Percentiles rank a stretch among this genome's conserved stretches.
These are phyloP conservation scores for Ochropleura leucogaster DNA, from an alignment of 2,888 invertebrate species.

Conservation along the genomic window DNA sequence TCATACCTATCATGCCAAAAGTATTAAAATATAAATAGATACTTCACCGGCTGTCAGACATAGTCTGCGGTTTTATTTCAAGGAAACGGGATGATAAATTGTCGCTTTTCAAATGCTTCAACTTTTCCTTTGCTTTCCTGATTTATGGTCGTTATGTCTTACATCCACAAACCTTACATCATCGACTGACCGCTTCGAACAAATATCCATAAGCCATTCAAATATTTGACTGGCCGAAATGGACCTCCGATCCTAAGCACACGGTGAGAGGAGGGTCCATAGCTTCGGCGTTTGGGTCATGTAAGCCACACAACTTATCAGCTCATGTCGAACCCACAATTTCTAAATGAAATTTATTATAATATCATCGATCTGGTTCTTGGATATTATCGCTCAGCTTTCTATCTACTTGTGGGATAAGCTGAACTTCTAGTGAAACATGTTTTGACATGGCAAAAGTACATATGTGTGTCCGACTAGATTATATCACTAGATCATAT, in stretches of 20 bases:
- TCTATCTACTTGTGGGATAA: conserved; percentile 42
- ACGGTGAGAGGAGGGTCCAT: conserved; percentile 21
- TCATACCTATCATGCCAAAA: conserved; percentile 22
- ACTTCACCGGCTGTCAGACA: conserved; percentile 3
- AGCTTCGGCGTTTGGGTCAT: conserved; percentile 18
- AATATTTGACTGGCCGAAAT: conserved; percentile 43
- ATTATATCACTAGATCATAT: conserved; percentile 9
- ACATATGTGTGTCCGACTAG: conserved; percentile 24
- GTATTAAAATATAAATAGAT: conserved; percentile 25
- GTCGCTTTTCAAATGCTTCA: conserved; percentile 17
- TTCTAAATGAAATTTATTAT: conserved; percentile 40
- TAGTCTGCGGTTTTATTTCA: conserved; percentile 11
- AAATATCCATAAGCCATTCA: conserved; percentile 33
- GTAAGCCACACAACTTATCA: conserved; percentile 3
- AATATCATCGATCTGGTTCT: conserved; percentile 32
- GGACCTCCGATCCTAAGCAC: conserved; percentile 41
- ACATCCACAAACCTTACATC: conserved; percentile 23
- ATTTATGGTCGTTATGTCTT: conserved; percentile 15
- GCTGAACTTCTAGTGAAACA: conserved; percentile 42
- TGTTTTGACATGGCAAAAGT: conserved; percentile 37
- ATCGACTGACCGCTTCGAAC: conserved; percentile 14
- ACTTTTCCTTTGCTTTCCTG: conserved; percentile 9
- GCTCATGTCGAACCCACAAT: conserved; percentile 16
- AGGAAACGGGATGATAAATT: conserved; percentile 14
- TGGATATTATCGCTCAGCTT: conserved; percentile 33